These are phyloP conservation scores for Aleadryas rufinucha DNA, from an alignment of 2,113 vertebrate species.

Conservation along the genomic window DNA sequence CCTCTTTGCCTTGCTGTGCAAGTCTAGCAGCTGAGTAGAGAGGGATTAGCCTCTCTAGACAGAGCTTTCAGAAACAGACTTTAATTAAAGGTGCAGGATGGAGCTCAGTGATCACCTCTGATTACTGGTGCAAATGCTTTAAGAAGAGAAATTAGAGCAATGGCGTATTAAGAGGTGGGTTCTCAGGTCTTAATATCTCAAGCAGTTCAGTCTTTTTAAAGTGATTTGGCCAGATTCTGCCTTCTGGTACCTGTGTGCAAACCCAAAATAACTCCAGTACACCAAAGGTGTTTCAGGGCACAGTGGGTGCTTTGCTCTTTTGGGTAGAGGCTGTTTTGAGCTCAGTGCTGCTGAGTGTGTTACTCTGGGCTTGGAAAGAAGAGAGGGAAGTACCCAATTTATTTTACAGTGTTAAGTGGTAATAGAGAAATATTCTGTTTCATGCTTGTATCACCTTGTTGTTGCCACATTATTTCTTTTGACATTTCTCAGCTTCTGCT, in stretches of 20 bases:
- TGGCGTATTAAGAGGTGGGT: constrained; percentile 47
- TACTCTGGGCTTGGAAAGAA: not conserved
- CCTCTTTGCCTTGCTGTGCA: not conserved
- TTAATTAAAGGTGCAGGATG: constrained; percentile 58
- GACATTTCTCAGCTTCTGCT: not conserved
- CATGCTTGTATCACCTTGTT: accelerated
- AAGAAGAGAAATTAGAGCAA: constrained; percentile 69
- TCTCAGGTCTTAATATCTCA: constrained; percentile 42
- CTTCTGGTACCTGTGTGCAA: not conserved
- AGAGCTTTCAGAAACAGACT: constrained; percentile 44
- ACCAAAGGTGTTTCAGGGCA: not conserved
- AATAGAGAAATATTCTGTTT: not conserved
- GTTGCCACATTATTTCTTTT: not conserved
- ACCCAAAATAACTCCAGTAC: not conserved
- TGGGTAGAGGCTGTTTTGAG: not conserved
- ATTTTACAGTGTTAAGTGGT: not conserved
- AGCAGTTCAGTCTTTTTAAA: constrained; percentile 29
- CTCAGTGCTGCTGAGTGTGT: not conserved
- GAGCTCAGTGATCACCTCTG: constrained; percentile 48
- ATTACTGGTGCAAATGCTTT: constrained; percentile 60
- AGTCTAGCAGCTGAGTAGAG: not conserved
- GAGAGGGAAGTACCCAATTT: not conserved
- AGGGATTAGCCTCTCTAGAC: constrained; percentile 48
- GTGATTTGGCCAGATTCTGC: constrained; percentile 15
- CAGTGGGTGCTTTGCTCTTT: not conserved